phyloP scores from a whole-genome alignment of 2,113 vertebrate genomes.

The Antigone vipio region DNA sequence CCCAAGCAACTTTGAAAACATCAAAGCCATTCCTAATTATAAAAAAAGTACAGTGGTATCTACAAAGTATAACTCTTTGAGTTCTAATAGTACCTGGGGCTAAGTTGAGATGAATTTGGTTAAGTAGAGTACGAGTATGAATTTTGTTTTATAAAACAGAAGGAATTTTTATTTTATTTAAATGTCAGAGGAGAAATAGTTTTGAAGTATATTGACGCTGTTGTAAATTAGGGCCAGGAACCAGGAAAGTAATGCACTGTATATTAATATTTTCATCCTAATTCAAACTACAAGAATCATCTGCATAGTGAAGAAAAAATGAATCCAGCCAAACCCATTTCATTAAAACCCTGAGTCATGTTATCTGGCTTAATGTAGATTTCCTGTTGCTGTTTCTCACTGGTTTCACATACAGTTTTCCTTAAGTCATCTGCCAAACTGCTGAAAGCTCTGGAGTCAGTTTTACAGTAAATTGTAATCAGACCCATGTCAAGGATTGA shows the following conservation, averaged over 20 bases:
- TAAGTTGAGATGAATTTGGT: background rate
- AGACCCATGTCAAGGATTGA: background rate
- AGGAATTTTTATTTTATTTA: constrained; percentile 10
- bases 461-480: constrained; percentile 16
- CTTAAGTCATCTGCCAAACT: constrained; percentile 4
- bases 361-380: background rate
- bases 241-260: background rate
- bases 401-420: constrained; percentile 16
- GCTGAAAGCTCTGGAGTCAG: background rate
- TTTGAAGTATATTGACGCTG: background rate
- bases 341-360: background rate
- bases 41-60: background rate
- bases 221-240: constrained; percentile 24
- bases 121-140: background rate
- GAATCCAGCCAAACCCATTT: background rate
- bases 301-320: background rate
- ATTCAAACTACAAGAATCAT: background rate
- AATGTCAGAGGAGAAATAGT: background rate
- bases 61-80: background rate
- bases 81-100: background rate
- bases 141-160: background rate
- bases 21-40: background rate
- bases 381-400: constrained; percentile 2
- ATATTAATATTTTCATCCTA: constrained; percentile 46
- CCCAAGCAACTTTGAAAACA: background rate